These are phyloP conservation scores for Parelbella ahira DNA, from an alignment of 2,888 invertebrate species.

Conservation along the genomic window DNA sequence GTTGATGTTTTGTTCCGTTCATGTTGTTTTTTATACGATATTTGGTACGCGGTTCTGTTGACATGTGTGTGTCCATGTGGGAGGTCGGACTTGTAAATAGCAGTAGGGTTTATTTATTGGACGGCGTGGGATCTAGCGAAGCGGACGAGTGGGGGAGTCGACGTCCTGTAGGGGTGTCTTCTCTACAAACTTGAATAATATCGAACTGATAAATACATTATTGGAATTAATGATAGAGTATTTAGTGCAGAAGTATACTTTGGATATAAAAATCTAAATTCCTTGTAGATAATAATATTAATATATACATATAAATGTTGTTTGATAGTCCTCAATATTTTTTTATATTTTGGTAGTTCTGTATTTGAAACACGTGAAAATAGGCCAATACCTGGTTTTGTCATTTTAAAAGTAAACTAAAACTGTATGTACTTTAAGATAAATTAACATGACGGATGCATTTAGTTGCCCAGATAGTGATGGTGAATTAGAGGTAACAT, in stretches of 20 bases:
- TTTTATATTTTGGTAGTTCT: slow-evolving; percentile 82
- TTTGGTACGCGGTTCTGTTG: too few relatives aligned
- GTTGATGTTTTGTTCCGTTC: slow-evolving; percentile 39
- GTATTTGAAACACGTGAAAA: slow-evolving; percentile 75
- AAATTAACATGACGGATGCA: slow-evolving; percentile 68
- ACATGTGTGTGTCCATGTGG: slow-evolving; percentile 77
- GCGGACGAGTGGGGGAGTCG: slow-evolving; percentile 26
- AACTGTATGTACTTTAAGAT: slow-evolving; percentile 64
- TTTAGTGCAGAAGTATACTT: slow-evolving; percentile 74
- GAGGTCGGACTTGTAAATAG: slow-evolving; percentile 74
- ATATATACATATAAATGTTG: slow-evolving; percentile 78
- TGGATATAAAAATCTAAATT: slow-evolving; percentile 72
- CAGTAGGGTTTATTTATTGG: slow-evolving; percentile 75
- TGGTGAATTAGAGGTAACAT: slow-evolving; percentile 42
- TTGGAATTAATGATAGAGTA: slow-evolving; percentile 63
- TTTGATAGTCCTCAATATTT: slow-evolving; percentile 81
- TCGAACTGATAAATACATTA: slow-evolving; percentile 62
- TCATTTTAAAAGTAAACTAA: slow-evolving; percentile 53
- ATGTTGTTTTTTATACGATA: slow-evolving; percentile 62
- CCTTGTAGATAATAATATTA: slow-evolving; percentile 74
- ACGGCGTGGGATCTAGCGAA: slow-evolving; percentile 52
- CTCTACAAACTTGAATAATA: slow-evolving; percentile 54
- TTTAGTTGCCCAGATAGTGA: slow-evolving; percentile 67
- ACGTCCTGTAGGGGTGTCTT: slow-evolving; percentile 54
- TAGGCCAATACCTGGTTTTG: slow-evolving; percentile 78